These are phyloP conservation scores for Protophormia terraenovae DNA, from an alignment of 2,888 invertebrate genomes.

Conservation along the genomic window DNA sequence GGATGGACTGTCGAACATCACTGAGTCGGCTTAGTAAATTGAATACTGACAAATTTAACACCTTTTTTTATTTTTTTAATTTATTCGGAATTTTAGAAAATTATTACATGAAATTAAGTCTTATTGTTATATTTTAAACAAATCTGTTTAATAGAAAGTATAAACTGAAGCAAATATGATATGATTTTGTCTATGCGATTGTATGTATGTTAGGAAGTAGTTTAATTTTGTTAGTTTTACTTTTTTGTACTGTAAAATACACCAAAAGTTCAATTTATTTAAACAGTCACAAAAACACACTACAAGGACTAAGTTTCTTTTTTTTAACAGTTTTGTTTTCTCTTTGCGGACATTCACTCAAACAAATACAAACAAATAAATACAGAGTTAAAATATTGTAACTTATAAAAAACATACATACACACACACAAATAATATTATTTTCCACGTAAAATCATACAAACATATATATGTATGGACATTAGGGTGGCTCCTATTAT, in stretches of 20 bases:
- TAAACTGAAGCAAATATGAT: conserved; percentile 27
- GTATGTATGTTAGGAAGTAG: conserved; percentile 39
- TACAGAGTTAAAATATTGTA: conserved; percentile 38
- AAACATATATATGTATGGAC: neutral
- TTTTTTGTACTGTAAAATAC: conserved; percentile 50
- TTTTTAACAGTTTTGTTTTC: conserved; percentile 26
- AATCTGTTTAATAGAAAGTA: conserved; percentile 16
- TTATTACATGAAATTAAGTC: no score
- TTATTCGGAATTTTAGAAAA: no score
- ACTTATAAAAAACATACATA: neutral
- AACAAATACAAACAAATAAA: conserved; percentile 48
- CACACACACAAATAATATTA: neutral
- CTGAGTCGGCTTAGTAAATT: no score
- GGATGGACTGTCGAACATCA: no score
- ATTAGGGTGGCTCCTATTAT: no score
- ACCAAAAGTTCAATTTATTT: conserved; percentile 66
- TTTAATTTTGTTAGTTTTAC: conserved; percentile 63
- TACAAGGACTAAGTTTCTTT: conserved; percentile 52
- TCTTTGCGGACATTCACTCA: conserved; percentile 30
- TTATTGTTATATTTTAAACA: neutral
- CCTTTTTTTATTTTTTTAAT: no score
- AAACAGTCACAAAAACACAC: conserved; percentile 57
- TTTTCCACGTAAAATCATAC: conserved; percentile 14
- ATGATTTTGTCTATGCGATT: conserved; percentile 49
- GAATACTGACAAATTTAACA: no score